These are phyloP conservation scores for Antheraea mylitta DNA, from an alignment of 1,140 invertebrate species.

Conservation along the genomic window DNA sequence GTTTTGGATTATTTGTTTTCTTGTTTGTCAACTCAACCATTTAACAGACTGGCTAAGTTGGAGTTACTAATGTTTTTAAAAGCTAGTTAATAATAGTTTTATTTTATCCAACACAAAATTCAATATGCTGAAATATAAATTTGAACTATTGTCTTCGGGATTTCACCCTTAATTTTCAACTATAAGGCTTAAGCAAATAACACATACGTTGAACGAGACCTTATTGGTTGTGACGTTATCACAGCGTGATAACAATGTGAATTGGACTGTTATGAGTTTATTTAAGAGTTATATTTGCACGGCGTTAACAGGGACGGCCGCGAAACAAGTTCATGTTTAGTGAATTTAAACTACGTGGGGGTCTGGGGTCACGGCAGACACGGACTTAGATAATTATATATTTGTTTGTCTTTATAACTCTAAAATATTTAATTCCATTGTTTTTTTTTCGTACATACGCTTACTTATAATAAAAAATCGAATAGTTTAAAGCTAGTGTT, in stretches of 20 bases:
- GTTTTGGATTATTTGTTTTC: slow-evolving; percentile 13
- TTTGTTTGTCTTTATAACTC: too few relatives aligned
- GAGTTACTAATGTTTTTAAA: too few relatives aligned
- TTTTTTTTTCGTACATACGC: too few relatives aligned
- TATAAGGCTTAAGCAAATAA: neutral
- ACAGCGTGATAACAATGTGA: slow-evolving; percentile 60
- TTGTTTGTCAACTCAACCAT: slow-evolving; percentile 26
- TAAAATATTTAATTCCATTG: too few relatives aligned
- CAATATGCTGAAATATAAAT: neutral
- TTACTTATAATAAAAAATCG: too few relatives aligned
- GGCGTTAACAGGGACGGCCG: slow-evolving; percentile 34
- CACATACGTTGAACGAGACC: neutral
- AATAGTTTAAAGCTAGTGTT: too few relatives aligned
- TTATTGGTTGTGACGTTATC: slow-evolving; percentile 43
- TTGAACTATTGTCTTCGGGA: neutral
- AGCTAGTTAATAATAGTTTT: too few relatives aligned
- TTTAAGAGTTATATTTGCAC: slow-evolving; percentile 39
- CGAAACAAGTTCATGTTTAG: slow-evolving; percentile 59
- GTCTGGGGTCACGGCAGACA: slow-evolving; percentile 43
- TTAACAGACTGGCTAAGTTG: too few relatives aligned
- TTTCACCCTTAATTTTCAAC: neutral
- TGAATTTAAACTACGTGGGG: slow-evolving; percentile 36
- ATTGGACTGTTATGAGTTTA: slow-evolving; percentile 25
- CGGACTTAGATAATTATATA: slow-evolving; percentile 23
- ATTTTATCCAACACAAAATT: too few relatives aligned